These are phyloP conservation scores for Crenuchus spilurus DNA, from an alignment of 2,797 vertebrate species.

Conservation along the genomic window DNA sequence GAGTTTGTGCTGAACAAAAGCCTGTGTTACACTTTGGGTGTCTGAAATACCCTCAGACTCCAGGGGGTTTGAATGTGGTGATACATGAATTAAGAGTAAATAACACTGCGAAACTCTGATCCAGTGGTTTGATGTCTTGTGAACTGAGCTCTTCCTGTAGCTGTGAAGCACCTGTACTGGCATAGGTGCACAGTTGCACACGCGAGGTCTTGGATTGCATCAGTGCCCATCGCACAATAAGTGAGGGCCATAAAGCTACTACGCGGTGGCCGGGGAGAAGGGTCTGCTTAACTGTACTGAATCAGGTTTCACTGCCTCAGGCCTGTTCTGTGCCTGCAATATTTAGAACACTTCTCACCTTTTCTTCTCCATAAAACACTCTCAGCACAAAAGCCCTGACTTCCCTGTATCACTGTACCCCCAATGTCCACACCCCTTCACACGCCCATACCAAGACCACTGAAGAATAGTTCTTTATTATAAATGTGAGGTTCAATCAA, in stretches of 20 bases:
- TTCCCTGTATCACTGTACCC: constrained; percentile 23
- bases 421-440: constrained; percentile 20
- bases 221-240: constrained; percentile 29
- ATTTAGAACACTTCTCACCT: constrained; percentile 37
- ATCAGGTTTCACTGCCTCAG: constrained; percentile 38
- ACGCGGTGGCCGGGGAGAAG: constrained; percentile 7
- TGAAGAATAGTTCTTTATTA: constrained; percentile 23
- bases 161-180: constrained; percentile 44
- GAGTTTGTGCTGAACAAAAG: too few relatives aligned
- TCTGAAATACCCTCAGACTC: too few relatives aligned
- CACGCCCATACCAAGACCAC: constrained; percentile 7
- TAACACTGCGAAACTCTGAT: too few relatives aligned
- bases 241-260: constrained; percentile 16
- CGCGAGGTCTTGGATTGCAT: constrained; percentile 39
- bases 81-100: too few relatives aligned
- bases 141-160: constrained; percentile 36
- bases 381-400: constrained; percentile 30
- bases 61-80: too few relatives aligned
- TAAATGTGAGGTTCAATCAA: constrained; percentile 39
- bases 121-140: too few relatives aligned
- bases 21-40: too few relatives aligned
- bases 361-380: constrained; percentile 36
- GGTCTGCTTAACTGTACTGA: constrained; percentile 32
- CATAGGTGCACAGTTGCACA: constrained; percentile 39
- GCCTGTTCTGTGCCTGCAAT: constrained; percentile 34